phyloP scores from a whole-genome alignment of 2,797 vertebrate genomes.

The Iguana delicatissima region DNA sequence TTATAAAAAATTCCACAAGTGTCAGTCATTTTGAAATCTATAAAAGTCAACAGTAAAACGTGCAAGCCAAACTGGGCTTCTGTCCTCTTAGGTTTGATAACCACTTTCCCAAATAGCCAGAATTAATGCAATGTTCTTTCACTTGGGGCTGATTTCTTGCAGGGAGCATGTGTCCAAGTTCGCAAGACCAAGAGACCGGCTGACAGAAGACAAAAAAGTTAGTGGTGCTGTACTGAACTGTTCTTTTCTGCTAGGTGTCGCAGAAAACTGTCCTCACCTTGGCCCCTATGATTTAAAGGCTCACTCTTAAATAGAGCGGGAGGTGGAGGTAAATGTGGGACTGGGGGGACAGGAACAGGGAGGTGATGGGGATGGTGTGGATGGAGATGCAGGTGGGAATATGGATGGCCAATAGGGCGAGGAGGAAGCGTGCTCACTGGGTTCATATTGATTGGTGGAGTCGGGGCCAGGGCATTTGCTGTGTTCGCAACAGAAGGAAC shows the following conservation, averaged over 20 bases:
- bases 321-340: constrained; percentile 91
- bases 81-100: constrained; percentile 63
- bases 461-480: constrained; percentile 68
- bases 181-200: constrained; percentile 10
- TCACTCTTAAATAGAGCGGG: constrained; percentile 97
- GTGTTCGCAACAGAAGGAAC: constrained; percentile 69
- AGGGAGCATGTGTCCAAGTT: constrained; percentile 45
- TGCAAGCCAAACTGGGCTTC: constrained; percentile 66
- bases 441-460: constrained; percentile 82
- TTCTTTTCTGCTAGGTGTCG: constrained; percentile 92
- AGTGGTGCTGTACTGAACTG: constrained; percentile 90
- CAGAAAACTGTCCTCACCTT: constrained; percentile 90
- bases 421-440: constrained; percentile 81
- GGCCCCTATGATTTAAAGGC: constrained; percentile 94
- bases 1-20: constrained; percentile 82
- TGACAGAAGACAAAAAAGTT: constrained; percentile 64
- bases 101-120: constrained; percentile 44
- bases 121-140: constrained; percentile 20
- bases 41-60: constrained; percentile 79
- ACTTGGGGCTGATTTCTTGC: constrained; percentile 33
- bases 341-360: constrained; percentile 82
- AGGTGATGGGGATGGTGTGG: constrained; percentile 87
- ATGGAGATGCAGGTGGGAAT: constrained; percentile 88
- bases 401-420: constrained; percentile 86
- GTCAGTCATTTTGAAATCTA: constrained; percentile 75